phyloP scores from a whole-genome alignment of 2,888 invertebrate species.

The Trachelus troglodyta region DNA sequence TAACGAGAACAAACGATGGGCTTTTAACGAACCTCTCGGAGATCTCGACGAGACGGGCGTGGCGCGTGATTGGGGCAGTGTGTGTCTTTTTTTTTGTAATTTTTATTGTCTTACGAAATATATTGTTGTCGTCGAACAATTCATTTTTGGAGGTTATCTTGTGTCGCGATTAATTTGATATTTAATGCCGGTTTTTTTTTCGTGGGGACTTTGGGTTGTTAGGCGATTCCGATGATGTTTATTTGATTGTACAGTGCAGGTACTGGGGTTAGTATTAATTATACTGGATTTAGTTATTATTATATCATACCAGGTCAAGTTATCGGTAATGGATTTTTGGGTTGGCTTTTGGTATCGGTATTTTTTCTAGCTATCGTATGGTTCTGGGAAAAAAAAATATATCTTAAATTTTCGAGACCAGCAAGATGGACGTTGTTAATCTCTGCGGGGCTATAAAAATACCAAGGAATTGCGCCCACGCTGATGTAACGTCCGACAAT shows the following conservation, averaged over 20 bases:
- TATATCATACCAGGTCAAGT: too few relatives aligned
- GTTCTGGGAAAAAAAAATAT: neutral
- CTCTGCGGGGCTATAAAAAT: conserved; percentile 23
- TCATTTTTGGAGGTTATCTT: neutral
- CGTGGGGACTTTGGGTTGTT: neutral
- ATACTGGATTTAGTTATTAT: too few relatives aligned
- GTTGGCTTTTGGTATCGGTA: neutral
- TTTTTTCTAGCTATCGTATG: neutral
- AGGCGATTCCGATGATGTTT: fast-evolving
- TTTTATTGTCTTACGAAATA: neutral
- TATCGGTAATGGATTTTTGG: neutral
- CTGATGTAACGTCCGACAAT: conserved; percentile 13
- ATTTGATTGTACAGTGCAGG: neutral
- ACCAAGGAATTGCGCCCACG: conserved; percentile 26
- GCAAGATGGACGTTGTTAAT: conserved; percentile 19
- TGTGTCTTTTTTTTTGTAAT: too few relatives aligned
- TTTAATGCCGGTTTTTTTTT: neutral
- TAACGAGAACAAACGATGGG: neutral
- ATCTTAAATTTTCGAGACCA: neutral
- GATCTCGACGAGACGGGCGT: neutral
- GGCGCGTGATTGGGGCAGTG: neutral
- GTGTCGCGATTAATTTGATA: neutral
- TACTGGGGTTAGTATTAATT: too few relatives aligned
- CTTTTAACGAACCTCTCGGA: neutral
- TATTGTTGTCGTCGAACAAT: neutral